Evolutionary conservation across 1,140 invertebrate genomes (phyloP).

Genomic region (Drosophila athabasca): DNA sequence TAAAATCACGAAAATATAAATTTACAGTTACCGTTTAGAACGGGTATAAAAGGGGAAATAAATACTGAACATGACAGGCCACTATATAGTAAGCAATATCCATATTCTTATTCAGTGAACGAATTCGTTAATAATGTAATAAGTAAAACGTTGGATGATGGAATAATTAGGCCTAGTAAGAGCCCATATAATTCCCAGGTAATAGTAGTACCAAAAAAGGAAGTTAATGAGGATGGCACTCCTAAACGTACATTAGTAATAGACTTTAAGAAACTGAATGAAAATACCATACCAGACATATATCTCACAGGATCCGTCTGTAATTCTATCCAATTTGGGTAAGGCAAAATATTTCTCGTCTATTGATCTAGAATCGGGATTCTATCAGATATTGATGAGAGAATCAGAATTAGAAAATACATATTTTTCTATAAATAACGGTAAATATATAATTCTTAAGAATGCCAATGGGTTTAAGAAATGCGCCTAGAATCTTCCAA

Average conservation of each 20-base stretch:
- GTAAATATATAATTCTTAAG: no score
- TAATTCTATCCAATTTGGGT: conserved; percentile 45
- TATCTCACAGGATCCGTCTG: conserved; percentile 47
- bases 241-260: no score
- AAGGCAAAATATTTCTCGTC: conserved; percentile 22
- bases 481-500: no score
- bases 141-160: background rate
- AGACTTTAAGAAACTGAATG: no score
- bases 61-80: background rate
- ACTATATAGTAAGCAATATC: conserved; percentile 1
- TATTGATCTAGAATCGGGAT: no score
- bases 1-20: conserved; percentile 1
- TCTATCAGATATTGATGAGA: no score
- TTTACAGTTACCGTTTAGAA: background rate
- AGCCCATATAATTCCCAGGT: no score
- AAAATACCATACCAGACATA: conserved; percentile 19
- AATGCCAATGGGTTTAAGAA: no score
- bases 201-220: no score
- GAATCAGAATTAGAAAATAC: no score
- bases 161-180: background rate
- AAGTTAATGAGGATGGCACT: no score
- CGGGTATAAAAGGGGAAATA: background rate
- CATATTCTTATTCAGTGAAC: background rate
- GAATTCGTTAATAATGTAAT: conserved; percentile 1
- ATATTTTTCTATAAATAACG: no score